These are phyloP conservation scores for Pipistrellus nathusii DNA, from an alignment of 2,797 vertebrate genomes.

Conservation along the genomic window DNA sequence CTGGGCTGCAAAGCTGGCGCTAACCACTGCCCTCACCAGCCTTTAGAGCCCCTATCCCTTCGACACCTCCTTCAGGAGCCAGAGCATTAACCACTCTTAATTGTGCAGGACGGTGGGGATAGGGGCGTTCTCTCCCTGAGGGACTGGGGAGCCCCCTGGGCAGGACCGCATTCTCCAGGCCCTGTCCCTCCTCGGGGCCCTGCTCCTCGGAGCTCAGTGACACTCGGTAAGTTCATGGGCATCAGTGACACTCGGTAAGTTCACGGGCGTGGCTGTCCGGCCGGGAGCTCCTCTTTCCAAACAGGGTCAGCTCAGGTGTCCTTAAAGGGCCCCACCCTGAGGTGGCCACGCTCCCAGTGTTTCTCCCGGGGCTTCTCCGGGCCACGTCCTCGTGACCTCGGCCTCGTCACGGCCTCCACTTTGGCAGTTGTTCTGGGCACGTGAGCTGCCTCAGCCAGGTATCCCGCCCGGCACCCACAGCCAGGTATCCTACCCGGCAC, in stretches of 20 bases:
- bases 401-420: not conserved
- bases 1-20: not conserved
- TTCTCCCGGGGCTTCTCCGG: not conserved
- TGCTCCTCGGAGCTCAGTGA: not conserved
- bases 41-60: not conserved
- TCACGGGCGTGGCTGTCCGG: conserved; percentile 50
- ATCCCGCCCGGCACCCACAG: too few species aligned
- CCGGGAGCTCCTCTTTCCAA: conserved; percentile 68
- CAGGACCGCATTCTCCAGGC: not conserved
- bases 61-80: not conserved
- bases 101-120: not conserved
- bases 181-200: not conserved
- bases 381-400: not conserved
- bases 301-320: conserved; percentile 39
- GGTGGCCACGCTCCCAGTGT: not conserved
- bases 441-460: not conserved
- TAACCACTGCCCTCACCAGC: not conserved
- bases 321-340: conserved; percentile 68
- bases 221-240: conserved; percentile 37
- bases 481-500: not conserved
- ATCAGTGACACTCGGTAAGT: conserved; percentile 65
- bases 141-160: not conserved
- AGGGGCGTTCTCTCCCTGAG: not conserved
- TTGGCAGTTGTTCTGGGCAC: not conserved
- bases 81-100: not conserved